phyloP scores from a whole-genome alignment of 2,888 invertebrate genomes.

The Leptinotarsa juncta region DNA sequence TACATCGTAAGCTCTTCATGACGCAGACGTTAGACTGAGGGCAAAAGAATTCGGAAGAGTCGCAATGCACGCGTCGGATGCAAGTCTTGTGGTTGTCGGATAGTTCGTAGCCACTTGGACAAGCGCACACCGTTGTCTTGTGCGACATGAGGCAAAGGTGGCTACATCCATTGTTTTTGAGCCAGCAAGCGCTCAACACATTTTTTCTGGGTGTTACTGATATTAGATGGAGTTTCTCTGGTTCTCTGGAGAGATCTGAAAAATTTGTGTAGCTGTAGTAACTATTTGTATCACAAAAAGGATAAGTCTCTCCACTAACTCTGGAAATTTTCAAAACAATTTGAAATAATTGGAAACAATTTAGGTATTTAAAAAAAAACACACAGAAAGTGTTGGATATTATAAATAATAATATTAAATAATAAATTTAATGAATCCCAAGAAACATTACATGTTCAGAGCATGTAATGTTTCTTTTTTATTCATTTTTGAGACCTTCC shows the following conservation, averaged over 20 bases:
- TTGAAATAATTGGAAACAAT: no score
- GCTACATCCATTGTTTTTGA: slow-evolving; percentile 75
- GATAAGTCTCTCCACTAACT: no score
- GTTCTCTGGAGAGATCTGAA: slow-evolving; percentile 55
- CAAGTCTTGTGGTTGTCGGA: slow-evolving; percentile 71
- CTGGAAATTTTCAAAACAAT: no score
- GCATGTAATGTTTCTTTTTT: no score
- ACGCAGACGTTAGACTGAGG: slow-evolving; percentile 67
- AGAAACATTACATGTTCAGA: no score
- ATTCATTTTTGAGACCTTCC: no score
- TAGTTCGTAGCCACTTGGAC: slow-evolving; percentile 76
- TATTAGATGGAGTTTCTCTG: slow-evolving; percentile 67
- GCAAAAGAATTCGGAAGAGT: slow-evolving; percentile 63
- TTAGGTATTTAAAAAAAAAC: no score
- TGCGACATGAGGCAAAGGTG: slow-evolving; percentile 76
- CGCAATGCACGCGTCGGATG: slow-evolving; percentile 67
- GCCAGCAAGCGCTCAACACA: slow-evolving; percentile 71
- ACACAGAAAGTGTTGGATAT: no score
- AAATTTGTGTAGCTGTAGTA: background rate
- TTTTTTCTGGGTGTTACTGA: slow-evolving; percentile 64
- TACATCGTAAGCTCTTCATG: slow-evolving; percentile 56
- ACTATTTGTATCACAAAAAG: no score
- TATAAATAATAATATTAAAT: no score
- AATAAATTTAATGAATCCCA: no score
- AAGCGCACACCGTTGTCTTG: slow-evolving; percentile 67